phyloP scores from a whole-genome alignment of 2,113 vertebrate species.

The Cathartes aura region DNA sequence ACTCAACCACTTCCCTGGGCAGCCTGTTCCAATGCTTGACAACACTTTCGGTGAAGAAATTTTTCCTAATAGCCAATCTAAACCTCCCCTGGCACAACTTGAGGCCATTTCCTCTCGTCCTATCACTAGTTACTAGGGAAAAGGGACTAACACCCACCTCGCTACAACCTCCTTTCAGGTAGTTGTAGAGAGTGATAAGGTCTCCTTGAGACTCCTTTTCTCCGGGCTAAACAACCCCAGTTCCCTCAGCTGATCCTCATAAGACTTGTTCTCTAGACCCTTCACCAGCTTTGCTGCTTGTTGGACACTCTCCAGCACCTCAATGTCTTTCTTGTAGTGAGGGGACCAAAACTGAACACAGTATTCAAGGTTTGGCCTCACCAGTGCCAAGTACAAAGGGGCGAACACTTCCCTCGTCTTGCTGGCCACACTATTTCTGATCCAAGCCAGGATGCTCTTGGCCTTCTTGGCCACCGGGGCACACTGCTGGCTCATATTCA shows the following conservation, averaged over 20 bases:
- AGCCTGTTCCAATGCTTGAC: background rate
- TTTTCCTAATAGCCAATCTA: background rate
- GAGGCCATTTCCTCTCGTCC: background rate
- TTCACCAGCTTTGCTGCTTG: too few species aligned
- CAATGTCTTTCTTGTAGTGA: too few species aligned
- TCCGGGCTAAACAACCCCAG: too few species aligned
- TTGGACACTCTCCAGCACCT: too few species aligned
- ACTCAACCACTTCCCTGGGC: background rate
- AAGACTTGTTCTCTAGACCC: too few species aligned
- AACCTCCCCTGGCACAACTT: background rate
- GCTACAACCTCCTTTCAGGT: background rate
- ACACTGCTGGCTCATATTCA: background rate
- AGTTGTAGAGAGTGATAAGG: background rate
- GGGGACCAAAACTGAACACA: too few species aligned
- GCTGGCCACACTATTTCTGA: background rate
- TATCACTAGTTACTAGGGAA: background rate
- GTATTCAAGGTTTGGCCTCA: too few species aligned
- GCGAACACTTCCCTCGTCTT: background rate
- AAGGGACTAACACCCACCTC: background rate
- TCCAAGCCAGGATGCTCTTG: background rate
- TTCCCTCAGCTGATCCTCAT: too few species aligned
- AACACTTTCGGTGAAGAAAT: background rate
- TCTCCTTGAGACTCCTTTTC: too few species aligned
- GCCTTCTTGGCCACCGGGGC: background rate
- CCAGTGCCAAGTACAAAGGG: background rate